A percentile compares a stretch with the other conserved stretches of the same genome.
These are phyloP conservation scores for Tachuris rubrigastra DNA, from an alignment of 2,113 vertebrate genomes.

Conservation along the genomic window DNA sequence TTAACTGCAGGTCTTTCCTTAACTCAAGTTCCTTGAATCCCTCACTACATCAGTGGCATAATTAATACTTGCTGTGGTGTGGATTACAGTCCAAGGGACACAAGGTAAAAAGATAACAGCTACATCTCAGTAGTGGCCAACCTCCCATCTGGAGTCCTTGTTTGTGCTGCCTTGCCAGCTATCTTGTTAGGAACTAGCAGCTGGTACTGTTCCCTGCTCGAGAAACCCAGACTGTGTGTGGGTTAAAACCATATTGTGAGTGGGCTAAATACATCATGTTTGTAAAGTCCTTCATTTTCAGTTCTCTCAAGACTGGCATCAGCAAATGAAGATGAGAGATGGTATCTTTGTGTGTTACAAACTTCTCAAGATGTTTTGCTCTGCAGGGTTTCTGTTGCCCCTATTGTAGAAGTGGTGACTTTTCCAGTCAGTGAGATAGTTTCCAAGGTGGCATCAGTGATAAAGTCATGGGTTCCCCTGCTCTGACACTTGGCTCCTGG, in stretches of 20 bases:
- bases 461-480: neutral
- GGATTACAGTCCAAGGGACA: neutral
- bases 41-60: neutral
- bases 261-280: conserved; percentile 10
- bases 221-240: conserved; percentile 24
- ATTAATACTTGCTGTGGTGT: neutral
- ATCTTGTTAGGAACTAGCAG: neutral
- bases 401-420: neutral
- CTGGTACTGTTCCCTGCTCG: neutral
- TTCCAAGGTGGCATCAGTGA: neutral
- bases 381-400: neutral
- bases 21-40: neutral
- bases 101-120: neutral
- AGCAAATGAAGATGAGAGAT: neutral
- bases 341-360: neutral
- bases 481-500: neutral
- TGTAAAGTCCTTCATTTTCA: neutral
- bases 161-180: neutral
- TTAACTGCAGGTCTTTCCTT: neutral
- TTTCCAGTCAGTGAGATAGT: neutral
- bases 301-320: conserved; percentile 17
- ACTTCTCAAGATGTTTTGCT: neutral
- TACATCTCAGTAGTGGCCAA: neutral
- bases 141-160: neutral
- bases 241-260: conserved; percentile 38